Base-by-base conservation (phyloP, 1,140 invertebrate species). In the Sesamia nonagrioides region DNA sequence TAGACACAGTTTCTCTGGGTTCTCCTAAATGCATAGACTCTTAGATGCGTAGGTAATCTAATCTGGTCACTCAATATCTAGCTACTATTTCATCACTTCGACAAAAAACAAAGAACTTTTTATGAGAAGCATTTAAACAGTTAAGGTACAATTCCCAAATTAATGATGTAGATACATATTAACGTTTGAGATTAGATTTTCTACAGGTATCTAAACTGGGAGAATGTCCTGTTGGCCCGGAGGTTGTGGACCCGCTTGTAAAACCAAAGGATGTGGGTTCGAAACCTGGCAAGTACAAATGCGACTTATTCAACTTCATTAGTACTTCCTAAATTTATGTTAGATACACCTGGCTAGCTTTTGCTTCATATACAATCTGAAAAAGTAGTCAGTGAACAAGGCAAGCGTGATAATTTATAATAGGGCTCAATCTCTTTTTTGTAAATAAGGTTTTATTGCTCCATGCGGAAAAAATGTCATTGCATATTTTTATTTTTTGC, bases 211-310 rank as follows among this genome's bases (percentile, higher is more conserved):
- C 35, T 63, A 40, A 63, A 63, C 15, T 35, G 21, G 60, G 15
- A 63, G 60, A 40, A 40, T n/a, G 35, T 37, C 33, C 35, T 63
- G 27, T 15, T 60, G 60, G 35, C 35, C 35, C 35, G 33, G 35
- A 15, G 60, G 60, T 63, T 63, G 35, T 17, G n/a, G 33, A 56
- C 52, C 52, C 21, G 17, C 18, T 11, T 21, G 54, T 27, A 58
- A 27, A 58, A 18, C 35, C 35, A 40, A 21, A 42, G 17, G 37
- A 17, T 63, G 6, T 40, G 33, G 60, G 61, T 66, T 42, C 61
- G n/a, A 66, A 66, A 66, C 17, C 61, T 42, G 61, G 61, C 61
- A 18, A 77, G 37, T 69, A 42, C 48, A 58, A 63, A 27, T 58
- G 11, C 33, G 54, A 27, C 54, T 58, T 33, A 27, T 13, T 27